Conservation (phyloP, 2,113 vertebrate genomes). For the Passer montanus region DNA sequence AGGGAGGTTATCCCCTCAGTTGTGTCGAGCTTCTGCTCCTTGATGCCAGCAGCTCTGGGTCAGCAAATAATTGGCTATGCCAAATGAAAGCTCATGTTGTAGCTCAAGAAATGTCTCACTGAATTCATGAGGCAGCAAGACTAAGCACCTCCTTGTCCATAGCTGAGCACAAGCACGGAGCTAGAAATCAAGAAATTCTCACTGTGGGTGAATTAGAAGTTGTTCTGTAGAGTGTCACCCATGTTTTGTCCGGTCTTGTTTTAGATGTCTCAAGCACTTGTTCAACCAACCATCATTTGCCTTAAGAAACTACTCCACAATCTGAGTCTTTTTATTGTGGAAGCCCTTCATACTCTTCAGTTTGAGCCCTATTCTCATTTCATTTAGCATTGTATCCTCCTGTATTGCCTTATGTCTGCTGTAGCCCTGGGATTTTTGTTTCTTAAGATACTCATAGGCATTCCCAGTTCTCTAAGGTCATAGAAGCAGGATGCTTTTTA, state of each 20-base stretch:
- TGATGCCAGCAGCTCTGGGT: not conserved
- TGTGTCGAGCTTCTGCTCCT: accelerated
- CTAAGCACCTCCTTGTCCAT: not conserved
- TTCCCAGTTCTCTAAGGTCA: not conserved
- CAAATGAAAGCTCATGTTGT: not conserved
- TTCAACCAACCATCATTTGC: not conserved
- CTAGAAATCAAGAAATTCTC: not conserved
- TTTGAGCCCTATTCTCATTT: not conserved
- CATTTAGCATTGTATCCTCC: not conserved
- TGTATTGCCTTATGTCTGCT: not conserved
- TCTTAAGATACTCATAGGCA: not conserved
- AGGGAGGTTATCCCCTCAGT: not conserved
- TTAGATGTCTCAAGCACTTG: constrained; percentile 12
- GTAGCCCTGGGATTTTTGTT: not conserved
- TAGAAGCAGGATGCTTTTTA: not conserved
- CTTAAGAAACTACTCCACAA: not conserved
- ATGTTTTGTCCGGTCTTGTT: constrained; percentile 43
- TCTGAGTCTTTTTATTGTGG: not conserved
- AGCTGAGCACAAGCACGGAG: not conserved
- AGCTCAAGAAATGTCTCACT: not conserved
- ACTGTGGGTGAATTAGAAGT: not conserved
- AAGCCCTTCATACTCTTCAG: not conserved
- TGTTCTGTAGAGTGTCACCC: not conserved
- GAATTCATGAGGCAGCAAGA: not conserved
- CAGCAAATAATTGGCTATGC: not conserved